A percentile compares a stretch with the other conserved stretches of the same genome.
These are phyloP conservation scores for Microplitis manilae DNA, from an alignment of 2,888 invertebrate species.

Conservation along the genomic window DNA sequence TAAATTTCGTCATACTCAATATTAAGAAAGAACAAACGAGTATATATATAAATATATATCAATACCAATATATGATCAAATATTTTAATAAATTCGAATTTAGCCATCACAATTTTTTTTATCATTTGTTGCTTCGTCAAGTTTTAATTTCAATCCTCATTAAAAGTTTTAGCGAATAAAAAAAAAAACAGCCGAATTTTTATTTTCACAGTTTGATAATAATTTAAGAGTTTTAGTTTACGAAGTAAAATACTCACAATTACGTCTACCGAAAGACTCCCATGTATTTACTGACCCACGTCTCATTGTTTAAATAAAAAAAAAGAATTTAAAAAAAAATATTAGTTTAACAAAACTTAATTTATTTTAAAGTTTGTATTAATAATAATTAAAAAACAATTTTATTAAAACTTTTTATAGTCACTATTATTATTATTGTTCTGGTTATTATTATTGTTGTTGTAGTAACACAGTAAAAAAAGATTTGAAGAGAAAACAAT, in stretches of 20 bases:
- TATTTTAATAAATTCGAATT: too few species aligned
- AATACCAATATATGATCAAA: too few species aligned
- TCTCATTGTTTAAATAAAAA: slow-evolving; percentile 55
- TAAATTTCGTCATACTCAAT: background rate
- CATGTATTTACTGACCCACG: slow-evolving; percentile 65
- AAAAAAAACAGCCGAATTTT: too few species aligned
- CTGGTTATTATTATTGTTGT: too few species aligned
- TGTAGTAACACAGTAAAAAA: slow-evolving; percentile 22
- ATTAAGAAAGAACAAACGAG: too few species aligned
- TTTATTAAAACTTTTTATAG: too few species aligned
- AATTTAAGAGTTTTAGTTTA: slow-evolving; percentile 3
- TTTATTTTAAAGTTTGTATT: background rate
- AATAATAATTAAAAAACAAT: too few species aligned
- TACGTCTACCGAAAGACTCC: slow-evolving; percentile 64
- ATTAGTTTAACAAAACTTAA: background rate
- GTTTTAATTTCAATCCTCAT: background rate
- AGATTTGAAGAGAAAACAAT: slow-evolving; percentile 26
- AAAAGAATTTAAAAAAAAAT: background rate
- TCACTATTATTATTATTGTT: too few species aligned
- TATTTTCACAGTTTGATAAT: background rate
- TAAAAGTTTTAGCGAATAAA: background rate
- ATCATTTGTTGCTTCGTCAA: background rate
- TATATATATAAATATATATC: too few species aligned
- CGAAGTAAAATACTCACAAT: slow-evolving; percentile 58
- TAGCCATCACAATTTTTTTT: background rate